Evolutionary conservation across 2,888 invertebrate genomes (phyloP), one percentile per base, ranked within the genome.

Genomic region (Deroplatys truncata): DNA sequence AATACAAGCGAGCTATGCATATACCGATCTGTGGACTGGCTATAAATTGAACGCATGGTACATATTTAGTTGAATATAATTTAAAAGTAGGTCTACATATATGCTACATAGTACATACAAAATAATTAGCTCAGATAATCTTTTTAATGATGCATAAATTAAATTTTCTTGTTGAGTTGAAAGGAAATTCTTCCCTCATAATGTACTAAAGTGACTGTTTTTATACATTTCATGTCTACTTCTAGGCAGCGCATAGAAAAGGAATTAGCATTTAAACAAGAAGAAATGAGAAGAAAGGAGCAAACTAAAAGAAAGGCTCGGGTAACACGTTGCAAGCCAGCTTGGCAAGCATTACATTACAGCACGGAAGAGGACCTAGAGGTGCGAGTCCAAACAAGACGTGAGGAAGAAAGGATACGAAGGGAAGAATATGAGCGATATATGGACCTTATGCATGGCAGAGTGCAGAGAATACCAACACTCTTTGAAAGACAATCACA

Each of bases 381-480:
- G 28, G 95, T 96, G 94, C 94, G 96, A 84, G 93, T 96, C 16
- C 95, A 96, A 92, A 94, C 96, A 84, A 94, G 96, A 16, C 94
- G 95, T 43, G 96, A 96, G 88, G 96, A 96, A 92, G 96, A 96
- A 90, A 94, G 95, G 91, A 94, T 96, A 92, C 94, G 96, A 90
- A 94, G 95, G 28, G 96, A 96, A 92, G 96, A 96, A 92, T 96
- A 96, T 92, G 94, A 95, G 1, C 94, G 96, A 90, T 95, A 96
- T 92, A 97, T 97, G 96, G 96, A 96, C 92, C 92, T 95, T 91
- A 97, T 97, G 96, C 94, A 96, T 91, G 95, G 96, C 31, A 94
- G 96, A 91, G 96, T 97, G 0, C 95, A 95, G 89, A 95, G 95
- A 91, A 96, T 96, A 91, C 96, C 96, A 0, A 95, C 96, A 92